Evolutionary conservation across 37 sponge, comb jelly and placozoan species (phyloP).

Genomic region (Diacarnus erythraeanus): DNA sequence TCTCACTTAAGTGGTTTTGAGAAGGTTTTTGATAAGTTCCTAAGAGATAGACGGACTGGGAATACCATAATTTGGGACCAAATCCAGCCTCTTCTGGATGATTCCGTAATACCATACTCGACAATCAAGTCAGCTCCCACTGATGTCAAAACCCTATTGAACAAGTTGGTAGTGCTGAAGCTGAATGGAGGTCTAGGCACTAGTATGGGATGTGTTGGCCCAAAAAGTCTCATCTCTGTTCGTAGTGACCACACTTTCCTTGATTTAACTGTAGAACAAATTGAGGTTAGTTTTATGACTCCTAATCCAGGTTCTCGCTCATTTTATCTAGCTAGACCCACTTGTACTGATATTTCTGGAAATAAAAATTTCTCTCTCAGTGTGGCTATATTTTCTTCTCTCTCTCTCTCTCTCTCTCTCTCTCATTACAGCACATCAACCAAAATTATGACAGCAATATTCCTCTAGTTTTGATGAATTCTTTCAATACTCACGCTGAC

Average conservation of each 20-base stretch:
- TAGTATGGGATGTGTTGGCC: constrained; percentile 92
- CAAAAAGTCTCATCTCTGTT: constrained; percentile 95
- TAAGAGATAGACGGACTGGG: constrained; percentile 44
- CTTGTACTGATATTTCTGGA: too few species aligned
- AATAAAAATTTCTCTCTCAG: too few species aligned
- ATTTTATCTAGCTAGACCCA: not conserved
- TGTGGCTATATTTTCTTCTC: not conserved
- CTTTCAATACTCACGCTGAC: constrained; percentile 95
- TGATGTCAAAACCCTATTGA: constrained; percentile 52
- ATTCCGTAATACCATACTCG: constrained; percentile 26
- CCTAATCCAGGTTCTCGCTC: not conserved
- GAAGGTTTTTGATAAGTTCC: constrained; percentile 54
- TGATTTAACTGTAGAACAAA: constrained; percentile 89
- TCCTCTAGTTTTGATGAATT: constrained; percentile 98
- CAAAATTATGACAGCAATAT: constrained; percentile 70
- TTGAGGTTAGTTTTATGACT: constrained; percentile 86
- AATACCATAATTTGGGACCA: constrained; percentile 63
- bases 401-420: not conserved
- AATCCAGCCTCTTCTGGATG: constrained; percentile 46
- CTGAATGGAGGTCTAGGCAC: constrained; percentile 98
- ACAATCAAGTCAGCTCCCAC: constrained; percentile 9
- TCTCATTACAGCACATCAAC: constrained; percentile 72
- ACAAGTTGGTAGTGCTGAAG: constrained; percentile 95
- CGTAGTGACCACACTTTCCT: constrained; percentile 89
- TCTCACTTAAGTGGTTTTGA: constrained; percentile 59